Conservation (phyloP, 2,113 vertebrate genomes). For the Entelurus aequoreus region DNA sequence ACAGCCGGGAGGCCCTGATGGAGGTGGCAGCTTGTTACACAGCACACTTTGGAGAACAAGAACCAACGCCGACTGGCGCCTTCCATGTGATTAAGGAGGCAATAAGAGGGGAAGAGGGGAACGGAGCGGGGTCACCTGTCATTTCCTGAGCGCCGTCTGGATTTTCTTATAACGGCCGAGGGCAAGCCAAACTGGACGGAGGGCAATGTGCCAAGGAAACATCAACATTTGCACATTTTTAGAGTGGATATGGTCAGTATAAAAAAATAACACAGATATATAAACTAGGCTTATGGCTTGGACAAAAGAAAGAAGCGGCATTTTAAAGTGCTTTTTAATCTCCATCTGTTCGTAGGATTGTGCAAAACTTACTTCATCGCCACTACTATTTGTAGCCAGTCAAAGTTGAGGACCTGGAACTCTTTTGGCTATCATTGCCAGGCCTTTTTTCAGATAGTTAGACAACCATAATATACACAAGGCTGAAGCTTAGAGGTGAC, state of each 20-base stretch:
- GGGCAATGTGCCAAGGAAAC: constrained; percentile 20
- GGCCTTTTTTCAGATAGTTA: no score
- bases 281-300: no score
- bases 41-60: constrained; percentile 59
- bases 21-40: constrained; percentile 41
- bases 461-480: no score
- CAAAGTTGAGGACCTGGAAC: no score
- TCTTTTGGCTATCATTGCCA: no score
- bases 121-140: constrained; percentile 63
- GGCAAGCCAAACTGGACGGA: constrained; percentile 51
- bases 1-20: constrained; percentile 42
- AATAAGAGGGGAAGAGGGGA: constrained; percentile 58
- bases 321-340: no score
- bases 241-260: neutral
- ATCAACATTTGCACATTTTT: neutral
- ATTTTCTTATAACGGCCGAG: constrained; percentile 62
- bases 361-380: no score
- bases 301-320: no score
- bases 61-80: constrained; percentile 20
- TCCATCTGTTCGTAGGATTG: no score
- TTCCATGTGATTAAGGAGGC: constrained; percentile 31
- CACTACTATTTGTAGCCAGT: no score
- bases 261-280: neutral
- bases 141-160: constrained; percentile 67
- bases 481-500: no score